Base-by-base conservation (phyloP, 2,797 vertebrate genomes). In the Melanogrammus aeglefinus region DNA sequence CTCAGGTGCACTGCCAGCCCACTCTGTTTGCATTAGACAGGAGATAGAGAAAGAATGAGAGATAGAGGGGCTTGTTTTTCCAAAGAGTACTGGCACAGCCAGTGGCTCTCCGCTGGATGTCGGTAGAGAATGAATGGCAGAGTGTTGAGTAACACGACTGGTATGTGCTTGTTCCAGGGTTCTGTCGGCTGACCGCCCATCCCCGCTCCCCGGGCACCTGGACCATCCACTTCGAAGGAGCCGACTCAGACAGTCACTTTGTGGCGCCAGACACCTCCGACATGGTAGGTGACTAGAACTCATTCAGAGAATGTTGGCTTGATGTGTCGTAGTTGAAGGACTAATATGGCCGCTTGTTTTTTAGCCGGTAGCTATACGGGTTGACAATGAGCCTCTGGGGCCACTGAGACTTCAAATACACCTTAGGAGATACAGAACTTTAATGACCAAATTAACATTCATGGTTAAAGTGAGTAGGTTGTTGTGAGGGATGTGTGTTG, bases 221-320 rank as follows among this genome's bases (percentile, higher is more conserved):
- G 98, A 99, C 97, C 0, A 93, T 99, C 85, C 96, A 97, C 87
- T 99, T 99, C 16, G 97, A 99, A 92, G 97, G 98, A 83, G 95
- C 96, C 1, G 96, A 98, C 87, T 97, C 96, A 5, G 98, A 98
- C 85, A 97, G 92, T 86, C 96, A 97, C 85, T 92, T 98, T 75
- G 92, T 95, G 24, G 76, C 85, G 44, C 82, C 92, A 0, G 97
- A 98, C 78, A 96, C 77, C 86, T 91, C 95, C 72, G 97, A 99
- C 47, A 89, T 99, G 94, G 97, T 96, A 94, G 79, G 94, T 93
- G 29, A 38, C 29, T 66, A 16, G 41, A 51, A 21, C 6, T 14
- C 47, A 13, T 21, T 21, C 12, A 14, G 18, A 57, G 10, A 57
- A 3, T 4, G 14, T 24, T 24, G 57, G 57, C 57, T 24, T 24